A percentile compares a stretch with the other conserved stretches of the same genome.
These are phyloP conservation scores for Cliona cf. orientalis DNA, from an alignment of 37 sponge, comb jelly and placozoan genomes.

Conservation along the genomic window DNA sequence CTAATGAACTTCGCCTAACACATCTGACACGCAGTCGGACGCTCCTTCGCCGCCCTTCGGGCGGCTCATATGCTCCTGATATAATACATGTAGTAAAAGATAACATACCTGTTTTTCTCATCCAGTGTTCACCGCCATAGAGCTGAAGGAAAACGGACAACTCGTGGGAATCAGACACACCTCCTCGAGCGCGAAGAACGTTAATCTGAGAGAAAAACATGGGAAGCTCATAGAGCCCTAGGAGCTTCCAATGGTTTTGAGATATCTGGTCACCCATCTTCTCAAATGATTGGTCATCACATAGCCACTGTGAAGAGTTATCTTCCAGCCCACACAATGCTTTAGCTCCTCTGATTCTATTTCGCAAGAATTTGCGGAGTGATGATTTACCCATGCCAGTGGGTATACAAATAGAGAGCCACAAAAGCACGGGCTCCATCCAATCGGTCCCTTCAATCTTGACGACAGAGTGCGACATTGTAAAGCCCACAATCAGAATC, in stretches of 20 bases:
- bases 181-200: not conserved
- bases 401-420: too few species aligned
- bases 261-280: not conserved
- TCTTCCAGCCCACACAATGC: not conserved
- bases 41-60: too few species aligned
- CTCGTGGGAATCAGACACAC: not conserved
- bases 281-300: not conserved
- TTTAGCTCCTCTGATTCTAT: not conserved
- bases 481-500: not conserved
- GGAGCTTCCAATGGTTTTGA: not conserved
- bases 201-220: not conserved
- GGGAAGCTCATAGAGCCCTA: not conserved
- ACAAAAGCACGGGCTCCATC: not conserved
- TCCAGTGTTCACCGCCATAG: too few species aligned
- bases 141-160: not conserved
- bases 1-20: too few species aligned
- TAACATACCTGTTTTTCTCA: too few species aligned
- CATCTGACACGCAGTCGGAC: too few species aligned
- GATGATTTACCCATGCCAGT: too few species aligned
- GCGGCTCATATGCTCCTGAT: too few species aligned
- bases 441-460: not conserved
- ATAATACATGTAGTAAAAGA: too few species aligned
- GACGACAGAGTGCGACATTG: constrained; percentile 31
- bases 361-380: not conserved
- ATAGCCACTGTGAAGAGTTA: constrained; percentile 1